phyloP scores from a whole-genome alignment of 2,888 invertebrate species.

The Thyatira batis region DNA sequence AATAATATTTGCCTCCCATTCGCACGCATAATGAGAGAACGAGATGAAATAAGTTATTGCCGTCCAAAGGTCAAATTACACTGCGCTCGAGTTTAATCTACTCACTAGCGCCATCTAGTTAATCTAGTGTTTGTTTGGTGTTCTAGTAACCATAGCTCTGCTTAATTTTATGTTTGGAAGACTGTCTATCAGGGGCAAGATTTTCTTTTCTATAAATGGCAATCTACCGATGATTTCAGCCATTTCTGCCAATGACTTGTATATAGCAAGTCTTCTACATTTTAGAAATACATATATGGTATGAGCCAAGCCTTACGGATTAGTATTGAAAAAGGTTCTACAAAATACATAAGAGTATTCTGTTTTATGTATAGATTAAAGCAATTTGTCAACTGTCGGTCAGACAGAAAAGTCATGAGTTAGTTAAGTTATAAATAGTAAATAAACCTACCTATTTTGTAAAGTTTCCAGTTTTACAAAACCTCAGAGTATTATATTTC shows the following conservation, averaged over 20 bases:
- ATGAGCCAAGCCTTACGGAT: no score
- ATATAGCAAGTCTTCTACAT: no score
- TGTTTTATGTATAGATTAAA: neutral
- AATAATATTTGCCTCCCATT: neutral
- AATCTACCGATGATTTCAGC: no score
- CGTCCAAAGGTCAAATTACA: neutral
- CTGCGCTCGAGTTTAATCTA: neutral
- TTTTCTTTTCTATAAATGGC: no score
- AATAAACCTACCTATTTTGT: neutral
- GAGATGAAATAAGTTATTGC: neutral
- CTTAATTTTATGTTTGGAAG: no score
- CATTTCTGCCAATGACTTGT: no score
- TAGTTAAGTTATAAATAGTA: neutral
- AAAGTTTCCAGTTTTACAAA: conserved; percentile 1
- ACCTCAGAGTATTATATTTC: conserved; percentile 7
- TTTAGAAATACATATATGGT: no score
- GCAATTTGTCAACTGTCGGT: neutral
- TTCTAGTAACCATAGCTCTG: no score
- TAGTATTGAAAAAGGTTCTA: neutral
- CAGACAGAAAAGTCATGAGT: neutral
- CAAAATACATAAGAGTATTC: neutral
- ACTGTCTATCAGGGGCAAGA: no score
- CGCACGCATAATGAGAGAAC: neutral
- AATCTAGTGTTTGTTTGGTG: no score
- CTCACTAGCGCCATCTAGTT: neutral